Base-by-base conservation (phyloP, 2,888 invertebrate genomes). In the Nyleta sp. region DNA sequence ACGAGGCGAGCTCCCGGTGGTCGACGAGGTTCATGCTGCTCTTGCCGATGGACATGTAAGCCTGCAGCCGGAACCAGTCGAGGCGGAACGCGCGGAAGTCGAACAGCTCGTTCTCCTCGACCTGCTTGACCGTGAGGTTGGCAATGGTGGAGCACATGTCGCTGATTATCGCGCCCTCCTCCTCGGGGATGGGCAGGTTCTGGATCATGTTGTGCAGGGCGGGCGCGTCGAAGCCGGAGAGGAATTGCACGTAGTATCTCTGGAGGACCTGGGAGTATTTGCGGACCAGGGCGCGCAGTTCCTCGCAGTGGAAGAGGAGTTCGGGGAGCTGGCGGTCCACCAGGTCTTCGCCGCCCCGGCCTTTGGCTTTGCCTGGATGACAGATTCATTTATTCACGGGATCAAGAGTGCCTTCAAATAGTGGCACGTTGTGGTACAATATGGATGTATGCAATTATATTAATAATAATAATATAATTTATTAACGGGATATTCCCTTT, bases 201-300 rank as follows among this genome's bases (percentile, higher is more conserved):
- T 97, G 97, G 89, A 95, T 95, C 84, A 96, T 93, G 82, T 94
- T 94, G 88, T 97, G 97, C 28, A 99, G 91, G 72, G 96, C 95
- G 20, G 97, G 96, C 15, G 99, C 97, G 92, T 99, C 99, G 91
- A 96, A 99, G 10, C 98, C 98, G 35, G 97, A 95, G 67, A 99
- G 92, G 92, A 98, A 99, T 91, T 99, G 98, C 22, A 99, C 96
- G 91, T 98, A 99, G 91, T 99, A 99, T 80, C 98, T 93, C 91
- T 99, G 99, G 92, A 99, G 96, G 7, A 99, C 98, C 92, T 98
- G 97, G 84, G 96, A 97, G 90, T 99, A 98, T 90, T 99, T 99
- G 79, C 98, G 94, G 3, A 99, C 97, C 62, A 99, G 92, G 20
- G 96, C 97, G 85, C 99, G 93, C 57, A 99, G 91, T 91, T 99